Evolutionary conservation across 2,888 invertebrate genomes (phyloP), one percentile per base, ranked within the genome.

Genomic region (Meloe dianella): DNA sequence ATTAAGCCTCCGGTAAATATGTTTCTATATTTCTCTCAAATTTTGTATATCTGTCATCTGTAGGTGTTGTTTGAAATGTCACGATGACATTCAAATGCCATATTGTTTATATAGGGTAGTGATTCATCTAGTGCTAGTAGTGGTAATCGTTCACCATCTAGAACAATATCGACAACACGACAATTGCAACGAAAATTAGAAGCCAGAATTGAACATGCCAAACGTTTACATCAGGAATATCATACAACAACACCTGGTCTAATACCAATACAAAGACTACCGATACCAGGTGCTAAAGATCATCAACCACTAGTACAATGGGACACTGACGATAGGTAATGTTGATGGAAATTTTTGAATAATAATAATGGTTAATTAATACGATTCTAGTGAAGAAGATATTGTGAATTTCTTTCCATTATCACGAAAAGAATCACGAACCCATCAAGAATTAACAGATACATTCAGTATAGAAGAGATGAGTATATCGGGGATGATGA

Each of bases 381-480:
- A n/a, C n/a, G 35, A 35, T 35, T 35, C 14, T 73, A 86, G 86
- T 76, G 85, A 86, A 76, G 85, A 86, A 75, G 86, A 86, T 69
- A 84, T 86, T 61, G 84, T 84, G 24, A 85, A 86, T 75, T 86
- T 86, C 77, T 87, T 86, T 75, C 86, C 86, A 8, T 78, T 87
- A 57, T 81, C 83, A 1, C 77, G 83, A 54, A 84, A 83, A 71
- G 84, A 84, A 73, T 79, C 80, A 38, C 76, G 81, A 68, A 77
- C 80, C 41, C 86, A 87, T 67, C 85, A 85, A 72, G 87, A 88
- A 77, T 83, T 89, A 63, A 87, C 87, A n/a, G 87, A 88, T 75
- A 88, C 88, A 69, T 85, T 89, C 73, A 87, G 88, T 70, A 87
- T 88, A 80, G 88, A 89, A 82, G 87, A 89, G 79, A 86, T 89